Evolutionary conservation across 1,140 invertebrate genomes (phyloP).

Genomic region (Drosophila chauvacae): DNA sequence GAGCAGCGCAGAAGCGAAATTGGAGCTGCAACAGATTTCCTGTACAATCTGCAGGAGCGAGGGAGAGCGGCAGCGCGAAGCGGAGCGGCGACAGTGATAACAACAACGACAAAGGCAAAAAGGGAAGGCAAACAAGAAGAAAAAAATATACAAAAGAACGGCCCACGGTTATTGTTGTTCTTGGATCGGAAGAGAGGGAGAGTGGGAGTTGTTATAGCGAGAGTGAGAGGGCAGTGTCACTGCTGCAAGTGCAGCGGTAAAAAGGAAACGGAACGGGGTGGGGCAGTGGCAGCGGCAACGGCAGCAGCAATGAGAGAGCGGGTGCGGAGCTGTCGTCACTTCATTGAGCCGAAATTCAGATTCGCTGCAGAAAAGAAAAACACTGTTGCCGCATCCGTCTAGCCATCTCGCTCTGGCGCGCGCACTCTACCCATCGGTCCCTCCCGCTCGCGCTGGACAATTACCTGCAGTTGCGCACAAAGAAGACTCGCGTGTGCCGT

Average conservation of each 20-base stretch:
- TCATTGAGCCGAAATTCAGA: constrained; percentile 45
- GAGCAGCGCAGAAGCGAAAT: constrained; percentile 76
- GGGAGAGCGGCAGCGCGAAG: not conserved
- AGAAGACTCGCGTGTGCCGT: constrained; percentile 40
- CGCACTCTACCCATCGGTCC: constrained; percentile 8
- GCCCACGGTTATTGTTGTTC: constrained; percentile 43
- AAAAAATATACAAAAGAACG: constrained; percentile 13
- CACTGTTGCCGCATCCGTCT: constrained; percentile 53
- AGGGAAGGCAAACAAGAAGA: constrained; percentile 10
- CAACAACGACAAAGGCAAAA: constrained; percentile 58
- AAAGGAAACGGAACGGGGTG: constrained; percentile 29
- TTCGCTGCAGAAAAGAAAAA: constrained; percentile 54
- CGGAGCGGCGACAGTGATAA: constrained; percentile 45
- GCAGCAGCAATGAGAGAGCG: not conserved
- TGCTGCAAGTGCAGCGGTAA: constrained; percentile 41
- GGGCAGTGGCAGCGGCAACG: constrained; percentile 1
- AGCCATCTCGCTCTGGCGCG: constrained; percentile 25
- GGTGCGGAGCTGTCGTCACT: constrained; percentile 12
- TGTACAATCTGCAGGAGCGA: constrained; percentile 69
- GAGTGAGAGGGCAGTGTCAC: constrained; percentile 14
- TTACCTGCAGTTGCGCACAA: constrained; percentile 78
- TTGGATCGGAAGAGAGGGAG: constrained; percentile 2
- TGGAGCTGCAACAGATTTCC: constrained; percentile 78
- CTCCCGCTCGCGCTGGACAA: constrained; percentile 32
- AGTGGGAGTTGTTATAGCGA: not conserved